A percentile compares a stretch with the other conserved stretches of the same genome.
Evolutionary conservation across 2,797 vertebrate species (phyloP).

Genomic region (Sebastes taczanowskii): DNA sequence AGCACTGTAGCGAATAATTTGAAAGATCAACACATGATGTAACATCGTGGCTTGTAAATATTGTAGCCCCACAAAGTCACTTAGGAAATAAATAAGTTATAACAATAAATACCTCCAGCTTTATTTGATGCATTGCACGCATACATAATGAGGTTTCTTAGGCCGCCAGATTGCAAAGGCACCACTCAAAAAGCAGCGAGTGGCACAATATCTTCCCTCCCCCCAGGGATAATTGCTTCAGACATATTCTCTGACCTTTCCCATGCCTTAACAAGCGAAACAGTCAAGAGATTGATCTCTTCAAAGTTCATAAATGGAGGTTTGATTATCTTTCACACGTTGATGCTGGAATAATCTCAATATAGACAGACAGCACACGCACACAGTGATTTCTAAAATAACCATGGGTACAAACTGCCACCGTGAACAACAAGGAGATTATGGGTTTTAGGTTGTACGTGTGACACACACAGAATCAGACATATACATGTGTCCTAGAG

Average conservation of each 20-base stretch:
- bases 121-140: conserved; percentile 3
- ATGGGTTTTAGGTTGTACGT: neutral
- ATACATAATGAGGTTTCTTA: conserved; percentile 24
- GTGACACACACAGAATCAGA: neutral
- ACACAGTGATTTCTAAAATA: conserved; percentile 28
- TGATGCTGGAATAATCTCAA: conserved; percentile 17
- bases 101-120: conserved; percentile 31
- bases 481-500: neutral
- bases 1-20: conserved; percentile 14
- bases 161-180: neutral
- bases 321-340: conserved; percentile 56
- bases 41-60: conserved; percentile 38
- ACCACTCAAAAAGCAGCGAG: neutral
- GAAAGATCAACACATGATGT: conserved; percentile 31
- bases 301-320: conserved; percentile 37
- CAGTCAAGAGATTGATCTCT: conserved; percentile 54
- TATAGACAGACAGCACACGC: conserved; percentile 22
- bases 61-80: conserved; percentile 6
- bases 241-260: conserved; percentile 37
- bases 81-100: conserved; percentile 37
- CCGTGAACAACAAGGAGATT: conserved; percentile 28
- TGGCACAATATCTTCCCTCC: neutral
- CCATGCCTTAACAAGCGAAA: conserved; percentile 37
- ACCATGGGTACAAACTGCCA: conserved; percentile 29
- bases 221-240: conserved; percentile 22